Percentiles rank a stretch among this genome's conserved stretches.
Conservation (phyloP, 1,140 invertebrate species). For the Atta cephalotes region DNA sequence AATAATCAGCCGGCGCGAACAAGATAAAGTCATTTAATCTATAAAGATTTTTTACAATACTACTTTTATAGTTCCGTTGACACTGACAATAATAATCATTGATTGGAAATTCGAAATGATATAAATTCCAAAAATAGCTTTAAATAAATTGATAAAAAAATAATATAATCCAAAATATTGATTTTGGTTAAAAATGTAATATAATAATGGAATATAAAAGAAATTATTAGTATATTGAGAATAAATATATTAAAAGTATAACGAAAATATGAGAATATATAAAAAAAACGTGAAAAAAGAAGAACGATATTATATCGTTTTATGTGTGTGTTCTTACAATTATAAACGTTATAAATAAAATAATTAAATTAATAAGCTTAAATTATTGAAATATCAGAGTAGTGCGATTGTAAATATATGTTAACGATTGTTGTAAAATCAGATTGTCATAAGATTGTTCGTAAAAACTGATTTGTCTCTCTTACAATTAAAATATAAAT, state of each 20-base stretch:
- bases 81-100: constrained; percentile 1
- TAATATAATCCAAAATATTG: not conserved
- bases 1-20: constrained; percentile 18
- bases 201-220: too few relatives aligned
- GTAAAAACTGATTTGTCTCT: not conserved
- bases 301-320: not conserved
- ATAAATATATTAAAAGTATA: too few relatives aligned
- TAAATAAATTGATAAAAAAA: not conserved
- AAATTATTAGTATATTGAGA: too few relatives aligned
- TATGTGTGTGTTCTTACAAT: not conserved
- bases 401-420: not conserved
- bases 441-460: not conserved
- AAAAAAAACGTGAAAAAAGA: not conserved
- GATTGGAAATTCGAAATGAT: not conserved
- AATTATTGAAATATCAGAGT: not conserved
- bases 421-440: too few relatives aligned
- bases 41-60: not conserved
- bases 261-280: not conserved
- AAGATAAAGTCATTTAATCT: constrained; percentile 16
- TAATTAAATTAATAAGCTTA: constrained; percentile 5
- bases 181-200: not conserved
- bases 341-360: not conserved
- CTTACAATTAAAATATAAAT: constrained; percentile 1
- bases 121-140: not conserved
- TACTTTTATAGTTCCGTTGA: too few relatives aligned